phyloP scores from a whole-genome alignment of 1,140 invertebrate species.

The Orchesella cincta region DNA sequence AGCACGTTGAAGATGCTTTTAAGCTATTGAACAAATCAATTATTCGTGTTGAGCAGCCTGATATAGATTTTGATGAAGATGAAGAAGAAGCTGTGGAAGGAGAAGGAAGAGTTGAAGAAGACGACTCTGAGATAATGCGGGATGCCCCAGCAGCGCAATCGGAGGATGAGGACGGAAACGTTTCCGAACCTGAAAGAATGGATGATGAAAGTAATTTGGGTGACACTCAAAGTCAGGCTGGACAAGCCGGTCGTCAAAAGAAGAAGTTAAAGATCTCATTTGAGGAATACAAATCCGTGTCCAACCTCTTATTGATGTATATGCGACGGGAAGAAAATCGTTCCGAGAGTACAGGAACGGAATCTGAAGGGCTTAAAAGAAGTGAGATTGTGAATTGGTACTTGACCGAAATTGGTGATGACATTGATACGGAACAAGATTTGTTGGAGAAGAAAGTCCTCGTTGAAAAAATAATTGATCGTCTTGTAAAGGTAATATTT shows the following conservation, averaged over 20 bases:
- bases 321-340: constrained; percentile 81
- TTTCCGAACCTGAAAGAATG: constrained; percentile 47
- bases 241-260: constrained; percentile 58
- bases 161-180: constrained; percentile 59
- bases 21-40: constrained; percentile 97
- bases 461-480: constrained; percentile 93
- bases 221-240: constrained; percentile 32
- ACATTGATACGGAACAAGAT: constrained; percentile 89
- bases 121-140: constrained; percentile 18
- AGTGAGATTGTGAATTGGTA: constrained; percentile 93
- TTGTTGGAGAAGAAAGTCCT: constrained; percentile 83
- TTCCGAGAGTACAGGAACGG: constrained; percentile 63
- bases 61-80: constrained; percentile 89
- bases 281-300: constrained; percentile 90
- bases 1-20: constrained; percentile 92
- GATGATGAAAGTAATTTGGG: constrained; percentile 50
- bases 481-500: constrained; percentile 79
- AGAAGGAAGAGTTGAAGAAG: constrained; percentile 51
- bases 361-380: constrained; percentile 69
- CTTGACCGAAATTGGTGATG: constrained; percentile 80
- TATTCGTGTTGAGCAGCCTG: constrained; percentile 95
- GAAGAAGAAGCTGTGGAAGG: constrained; percentile 60
- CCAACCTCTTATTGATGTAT: constrained; percentile 86
- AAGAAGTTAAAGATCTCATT: constrained; percentile 89
- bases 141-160: constrained; percentile 8